A percentile compares a stretch with the other conserved stretches of the same genome.
Conservation (phyloP, 2,797 vertebrate species). For the Enteromius anoplus region DNA sequence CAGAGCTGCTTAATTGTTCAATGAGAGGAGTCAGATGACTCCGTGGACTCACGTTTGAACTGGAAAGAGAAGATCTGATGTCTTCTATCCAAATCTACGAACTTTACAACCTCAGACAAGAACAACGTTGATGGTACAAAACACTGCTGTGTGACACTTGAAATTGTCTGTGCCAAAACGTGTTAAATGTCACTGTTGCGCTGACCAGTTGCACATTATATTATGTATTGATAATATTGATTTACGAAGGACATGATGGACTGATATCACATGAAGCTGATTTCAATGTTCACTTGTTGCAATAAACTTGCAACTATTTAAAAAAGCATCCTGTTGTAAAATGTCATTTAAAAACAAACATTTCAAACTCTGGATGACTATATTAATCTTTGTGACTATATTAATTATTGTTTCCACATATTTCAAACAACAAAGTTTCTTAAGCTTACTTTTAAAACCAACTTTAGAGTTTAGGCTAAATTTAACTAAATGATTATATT, state of each 20-base stretch:
- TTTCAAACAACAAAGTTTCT: background rate
- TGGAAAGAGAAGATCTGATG: background rate
- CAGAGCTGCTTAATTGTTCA: constrained; percentile 17
- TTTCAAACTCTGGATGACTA: background rate
- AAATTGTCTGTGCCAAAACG: constrained; percentile 19
- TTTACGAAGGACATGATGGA: background rate
- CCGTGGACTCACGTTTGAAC: constrained; percentile 1
- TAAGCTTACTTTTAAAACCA: background rate
- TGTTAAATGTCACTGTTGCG: background rate
- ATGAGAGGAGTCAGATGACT: constrained; percentile 25
- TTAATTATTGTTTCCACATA: background rate
- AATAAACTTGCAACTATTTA: constrained; percentile 32
- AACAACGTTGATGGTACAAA: background rate
- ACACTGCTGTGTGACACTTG: constrained; percentile 11
- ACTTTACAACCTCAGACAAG: constrained; percentile 21
- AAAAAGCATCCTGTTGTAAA: constrained; percentile 2
- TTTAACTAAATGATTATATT: background rate
- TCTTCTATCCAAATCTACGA: background rate
- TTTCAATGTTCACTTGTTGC: constrained; percentile 21
- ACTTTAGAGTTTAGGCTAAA: background rate
- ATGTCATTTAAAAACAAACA: background rate
- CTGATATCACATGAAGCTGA: constrained; percentile 1
- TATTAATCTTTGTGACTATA: background rate
- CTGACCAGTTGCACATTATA: constrained; percentile 4
- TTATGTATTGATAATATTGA: background rate